Base-by-base conservation (phyloP, 2,113 vertebrate genomes). In the Cromileptes altivelis region DNA sequence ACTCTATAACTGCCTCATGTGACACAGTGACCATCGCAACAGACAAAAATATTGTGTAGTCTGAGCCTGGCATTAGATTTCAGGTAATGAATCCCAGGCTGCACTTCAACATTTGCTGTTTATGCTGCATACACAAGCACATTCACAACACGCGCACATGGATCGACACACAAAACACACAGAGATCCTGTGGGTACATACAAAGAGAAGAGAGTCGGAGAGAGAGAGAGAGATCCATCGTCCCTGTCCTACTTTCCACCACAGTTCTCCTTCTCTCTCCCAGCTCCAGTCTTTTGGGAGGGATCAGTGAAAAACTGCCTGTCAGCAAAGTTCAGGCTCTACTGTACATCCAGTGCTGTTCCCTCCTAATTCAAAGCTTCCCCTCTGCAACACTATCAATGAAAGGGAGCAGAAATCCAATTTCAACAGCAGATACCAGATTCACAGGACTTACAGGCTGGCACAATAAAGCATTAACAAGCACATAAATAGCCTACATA, bases 171-270 rank as follows among this genome's bases (percentile, higher is more conserved):
- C 45, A 67, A 4, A 18, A 79, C 6, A 78, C 7, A 73, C 56
- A 70, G 40, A 64, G 17, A 80, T 19, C 78, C 45, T 40, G 58
- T 63, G 30, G 37, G 76, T n/a, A 85, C n/a, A 78, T 19, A 63
- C 53, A 86, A 55, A 85, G 33, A 64, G 40, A 69, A 17, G 1
- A 61, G 9, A 52, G 50, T 7, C 6, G 6, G 42, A 45, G 42
- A 45, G 42, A 45, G 57, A 78, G 58, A 81, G 58, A 57, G 45
- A 81, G 68, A 81, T 53, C 52, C 75, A 82, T 68, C 71, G 58
- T 56, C 57, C 21, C 62, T 85, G 86, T 90, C 88, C 90, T 87
- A 89, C 68, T 92, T 91, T 88, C 58, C 63, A 53, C 56, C 57
- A 84, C 67, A 62, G 55, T 33, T 89, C 60, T 65, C 30, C 45